Base-by-base conservation (phyloP, 2,888 invertebrate species). In the Drosophila nr. fundita region DNA sequence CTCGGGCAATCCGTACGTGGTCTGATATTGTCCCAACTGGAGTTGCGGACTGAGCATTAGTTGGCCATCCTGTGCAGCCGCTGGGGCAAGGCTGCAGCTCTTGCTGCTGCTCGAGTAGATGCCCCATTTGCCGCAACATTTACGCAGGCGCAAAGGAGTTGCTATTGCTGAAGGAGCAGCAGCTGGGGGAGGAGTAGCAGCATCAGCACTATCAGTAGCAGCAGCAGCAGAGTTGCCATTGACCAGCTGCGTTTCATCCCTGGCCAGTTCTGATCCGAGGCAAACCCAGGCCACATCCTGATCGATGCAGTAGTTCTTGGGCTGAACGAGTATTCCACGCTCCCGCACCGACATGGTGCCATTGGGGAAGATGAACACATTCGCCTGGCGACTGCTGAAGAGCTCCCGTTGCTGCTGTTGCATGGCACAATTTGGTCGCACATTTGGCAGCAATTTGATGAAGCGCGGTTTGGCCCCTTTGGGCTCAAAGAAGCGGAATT, bases 61-160 rank as follows among this genome's bases (percentile, higher is more conserved):
- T 30, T 42, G 40, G 2, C 57, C 55, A 4, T 27, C n/a, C 21
- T 24, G 32, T 57, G 6, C 7, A 55, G 54, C 1, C 10, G 10
- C 92, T 7, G 52, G 15, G 4, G 30, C 10, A 27, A 54, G 13
- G 93, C 94, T 69, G 42, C 84, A 84, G 32, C 61, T 74, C 91
- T 90, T 94, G 88, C 92, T 94, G 67, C 86, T 93, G 91, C 94
- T 95, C 91, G 94, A 95, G 85, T 95, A 96, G 59, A 94, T 94
- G 11, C 95, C 95, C 57, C 94, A 94, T 59, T 94, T 94, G 4
- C 95, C 95, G 91, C 97, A 97, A 90, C 97, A 97, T 92, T 96
- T 96, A 89, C 94, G 94, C 48, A 91, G 50, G 30, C 86, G 87
- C 61, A 91, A 88, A 1, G 63, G 38, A 30, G 8, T n/a, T 13